phyloP scores from a whole-genome alignment of 2,888 invertebrate genomes.

The Calameuta pallipes region DNA sequence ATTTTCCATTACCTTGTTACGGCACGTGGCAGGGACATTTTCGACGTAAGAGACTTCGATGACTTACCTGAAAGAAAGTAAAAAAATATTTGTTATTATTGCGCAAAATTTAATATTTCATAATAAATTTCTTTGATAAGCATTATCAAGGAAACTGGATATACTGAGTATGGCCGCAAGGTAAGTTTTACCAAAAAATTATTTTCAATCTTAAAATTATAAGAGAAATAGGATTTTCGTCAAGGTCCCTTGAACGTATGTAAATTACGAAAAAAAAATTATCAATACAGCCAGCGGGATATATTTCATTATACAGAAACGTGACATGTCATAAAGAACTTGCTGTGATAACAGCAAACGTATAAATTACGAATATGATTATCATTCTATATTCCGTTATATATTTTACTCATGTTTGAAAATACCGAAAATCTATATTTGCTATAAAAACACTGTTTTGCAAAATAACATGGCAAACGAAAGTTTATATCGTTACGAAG shows the following conservation, averaged over 20 bases:
- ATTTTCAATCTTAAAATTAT: neutral
- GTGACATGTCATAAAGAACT: too few relatives aligned
- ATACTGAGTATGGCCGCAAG: neutral
- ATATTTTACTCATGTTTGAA: too few relatives aligned
- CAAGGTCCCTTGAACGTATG: too few relatives aligned
- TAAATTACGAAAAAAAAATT: neutral
- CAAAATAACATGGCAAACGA: neutral
- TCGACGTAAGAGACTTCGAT: neutral
- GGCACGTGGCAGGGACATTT: neutral
- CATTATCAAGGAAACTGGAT: neutral
- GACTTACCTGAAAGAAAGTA: neutral
- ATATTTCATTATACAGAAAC: neutral
- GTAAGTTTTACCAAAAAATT: neutral
- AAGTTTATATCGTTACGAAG: neutral
- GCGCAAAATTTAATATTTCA: neutral
- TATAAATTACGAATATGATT: too few relatives aligned
- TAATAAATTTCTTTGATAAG: neutral
- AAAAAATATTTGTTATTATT: neutral
- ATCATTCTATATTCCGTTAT: too few relatives aligned
- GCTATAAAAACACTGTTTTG: neutral
- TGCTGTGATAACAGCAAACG: too few relatives aligned
- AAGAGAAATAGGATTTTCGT: neutral
- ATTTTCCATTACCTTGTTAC: neutral
- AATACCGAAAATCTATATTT: too few relatives aligned
- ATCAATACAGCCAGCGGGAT: neutral